Evolutionary conservation across 1,140 invertebrate genomes (phyloP).

Genomic region (Aphaenogaster rudis): DNA sequence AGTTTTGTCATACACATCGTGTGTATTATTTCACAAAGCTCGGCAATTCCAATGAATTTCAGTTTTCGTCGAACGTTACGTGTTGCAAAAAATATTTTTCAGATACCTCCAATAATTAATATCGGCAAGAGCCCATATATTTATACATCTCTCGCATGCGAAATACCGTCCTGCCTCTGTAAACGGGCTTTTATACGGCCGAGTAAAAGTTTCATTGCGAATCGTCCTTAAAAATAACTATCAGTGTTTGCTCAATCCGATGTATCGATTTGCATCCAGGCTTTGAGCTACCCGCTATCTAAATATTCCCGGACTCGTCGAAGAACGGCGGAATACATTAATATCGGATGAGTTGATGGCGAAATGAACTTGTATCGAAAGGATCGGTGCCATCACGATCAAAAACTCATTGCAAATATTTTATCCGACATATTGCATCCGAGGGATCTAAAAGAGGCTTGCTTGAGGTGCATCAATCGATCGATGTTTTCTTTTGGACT

Average conservation of each 20-base stretch:
- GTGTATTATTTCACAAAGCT: conserved; percentile 45
- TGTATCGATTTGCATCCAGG: conserved; percentile 74
- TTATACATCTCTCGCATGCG: conserved; percentile 2
- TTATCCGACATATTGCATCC: conserved; percentile 65
- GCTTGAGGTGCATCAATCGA: conserved; percentile 35
- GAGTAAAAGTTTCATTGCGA: conserved; percentile 69
- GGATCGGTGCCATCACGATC: conserved; percentile 65
- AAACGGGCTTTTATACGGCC: conserved; percentile 46
- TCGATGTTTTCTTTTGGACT: conserved; percentile 3
- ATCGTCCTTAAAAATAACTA: conserved; percentile 70
- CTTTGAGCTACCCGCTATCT: conserved; percentile 67
- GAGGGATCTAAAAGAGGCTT: conserved; percentile 34
- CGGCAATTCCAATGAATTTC: conserved; percentile 11
- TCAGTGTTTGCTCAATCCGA: conserved; percentile 53
- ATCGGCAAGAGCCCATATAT: conserved; percentile 20
- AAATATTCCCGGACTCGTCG: conserved; percentile 65
- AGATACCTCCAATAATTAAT: conserved; percentile 47
- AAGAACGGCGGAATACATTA: conserved; percentile 73
- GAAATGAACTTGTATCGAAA: conserved; percentile 69
- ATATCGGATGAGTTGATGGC: conserved; percentile 68
- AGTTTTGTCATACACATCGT: not conserved
- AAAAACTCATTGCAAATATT: conserved; percentile 70
- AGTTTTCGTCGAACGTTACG: not conserved
- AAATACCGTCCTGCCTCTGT: conserved; percentile 17
- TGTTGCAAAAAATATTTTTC: conserved; percentile 39